phyloP scores from a whole-genome alignment of 2,113 vertebrate species.

The Salvator merianae region DNA sequence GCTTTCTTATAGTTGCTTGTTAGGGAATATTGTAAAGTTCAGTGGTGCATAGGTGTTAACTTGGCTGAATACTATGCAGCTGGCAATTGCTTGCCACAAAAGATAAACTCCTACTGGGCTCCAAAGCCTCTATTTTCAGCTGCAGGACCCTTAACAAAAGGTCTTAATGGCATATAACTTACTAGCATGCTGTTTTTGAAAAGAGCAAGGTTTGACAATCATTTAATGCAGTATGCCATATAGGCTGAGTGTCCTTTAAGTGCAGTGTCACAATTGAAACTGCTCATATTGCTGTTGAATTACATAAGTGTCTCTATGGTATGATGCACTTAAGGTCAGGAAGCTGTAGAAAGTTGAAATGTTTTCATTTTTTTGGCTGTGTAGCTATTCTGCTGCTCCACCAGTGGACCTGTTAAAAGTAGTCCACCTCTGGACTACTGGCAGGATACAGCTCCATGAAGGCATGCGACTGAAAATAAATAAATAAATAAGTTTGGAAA shows the following conservation, averaged over 20 bases:
- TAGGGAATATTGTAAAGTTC: conserved; percentile 20
- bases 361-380: background rate
- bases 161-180: background rate
- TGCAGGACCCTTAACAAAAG: conserved; percentile 17
- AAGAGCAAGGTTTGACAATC: conserved; percentile 6
- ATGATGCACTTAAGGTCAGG: accelerated
- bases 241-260: background rate
- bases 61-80: background rate
- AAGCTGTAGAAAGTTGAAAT: background rate
- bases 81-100: conserved; percentile 24
- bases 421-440: too few species aligned
- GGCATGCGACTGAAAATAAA: too few species aligned
- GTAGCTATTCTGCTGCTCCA: too few species aligned
- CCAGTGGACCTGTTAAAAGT: too few species aligned
- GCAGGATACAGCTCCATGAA: too few species aligned
- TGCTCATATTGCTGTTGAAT: conserved; percentile 7
- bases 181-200: conserved; percentile 28
- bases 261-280: background rate
- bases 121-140: background rate
- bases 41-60: background rate
- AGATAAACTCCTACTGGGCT: background rate
- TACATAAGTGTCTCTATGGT: background rate
- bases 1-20: background rate
- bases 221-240: background rate
- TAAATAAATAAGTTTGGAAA: too few species aligned